phyloP scores from a whole-genome alignment of 2,888 invertebrate genomes.

The Acanthosepion pharaonis region DNA sequence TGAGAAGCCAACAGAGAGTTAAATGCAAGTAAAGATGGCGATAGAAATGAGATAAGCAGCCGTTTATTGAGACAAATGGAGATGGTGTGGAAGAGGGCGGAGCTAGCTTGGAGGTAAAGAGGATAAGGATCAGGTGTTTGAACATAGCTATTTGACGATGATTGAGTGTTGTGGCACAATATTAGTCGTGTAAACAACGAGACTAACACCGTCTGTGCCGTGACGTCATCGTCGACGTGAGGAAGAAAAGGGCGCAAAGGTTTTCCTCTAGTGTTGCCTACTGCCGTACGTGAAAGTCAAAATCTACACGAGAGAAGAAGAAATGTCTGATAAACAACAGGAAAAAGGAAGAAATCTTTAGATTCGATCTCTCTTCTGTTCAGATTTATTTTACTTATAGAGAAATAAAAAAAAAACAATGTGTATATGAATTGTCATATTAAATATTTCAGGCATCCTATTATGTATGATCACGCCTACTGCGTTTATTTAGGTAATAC shows the following conservation, averaged over 20 bases:
- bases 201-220: background rate
- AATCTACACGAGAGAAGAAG: too few relatives aligned
- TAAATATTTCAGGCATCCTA: too few relatives aligned
- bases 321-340: too few relatives aligned
- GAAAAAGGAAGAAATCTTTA: too few relatives aligned
- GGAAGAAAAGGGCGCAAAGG: background rate
- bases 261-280: background rate
- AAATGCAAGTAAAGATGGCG: background rate
- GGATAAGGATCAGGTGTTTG: background rate
- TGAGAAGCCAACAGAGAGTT: background rate
- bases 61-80: background rate
- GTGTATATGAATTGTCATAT: too few relatives aligned
- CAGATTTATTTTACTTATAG: too few relatives aligned
- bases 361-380: too few relatives aligned
- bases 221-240: background rate
- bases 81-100: background rate
- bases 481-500: too few relatives aligned
- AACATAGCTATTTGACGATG: constrained; percentile 2
- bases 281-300: too few relatives aligned
- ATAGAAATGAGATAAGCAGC: background rate
- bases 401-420: too few relatives aligned
- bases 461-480: too few relatives aligned
- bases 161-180: background rate
- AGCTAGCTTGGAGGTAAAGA: background rate
- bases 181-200: background rate